These are phyloP conservation scores for Reticulitermes lucifugus DNA, from an alignment of 2,888 invertebrate genomes.

Conservation along the genomic window DNA sequence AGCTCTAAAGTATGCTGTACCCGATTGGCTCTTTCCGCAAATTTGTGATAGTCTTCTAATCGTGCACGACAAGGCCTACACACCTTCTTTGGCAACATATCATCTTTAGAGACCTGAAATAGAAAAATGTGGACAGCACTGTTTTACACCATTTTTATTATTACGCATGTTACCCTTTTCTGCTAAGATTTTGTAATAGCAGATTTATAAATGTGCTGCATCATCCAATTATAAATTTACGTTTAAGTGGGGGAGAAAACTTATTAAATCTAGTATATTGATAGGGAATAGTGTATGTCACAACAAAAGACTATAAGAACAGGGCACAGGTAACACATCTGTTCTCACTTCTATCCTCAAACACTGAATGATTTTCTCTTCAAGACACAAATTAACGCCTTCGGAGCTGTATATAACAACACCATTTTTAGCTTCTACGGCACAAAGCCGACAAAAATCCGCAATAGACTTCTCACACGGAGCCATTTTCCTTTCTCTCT, in stretches of 20 bases:
- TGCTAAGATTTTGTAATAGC: not conserved
- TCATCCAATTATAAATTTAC: not conserved
- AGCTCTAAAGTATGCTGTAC: slow-evolving; percentile 50
- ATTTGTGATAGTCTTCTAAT: slow-evolving; percentile 49
- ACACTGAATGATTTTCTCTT: slow-evolving; percentile 51
- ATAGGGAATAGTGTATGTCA: not conserved
- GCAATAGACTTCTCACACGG: slow-evolving; percentile 42
- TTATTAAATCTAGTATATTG: not conserved
- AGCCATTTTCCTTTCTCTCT: slow-evolving; percentile 47
- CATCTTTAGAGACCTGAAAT: slow-evolving; percentile 49
- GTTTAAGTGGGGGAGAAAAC: not conserved
- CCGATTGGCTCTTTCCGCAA: slow-evolving; percentile 50
- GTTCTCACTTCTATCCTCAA: slow-evolving; percentile 50
- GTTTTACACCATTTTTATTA: not conserved
- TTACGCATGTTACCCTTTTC: not conserved
- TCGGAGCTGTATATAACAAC: slow-evolving; percentile 50
- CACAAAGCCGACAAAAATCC: slow-evolving; percentile 52
- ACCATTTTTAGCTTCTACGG: slow-evolving; percentile 49
- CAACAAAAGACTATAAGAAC: not conserved
- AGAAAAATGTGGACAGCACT: not conserved
- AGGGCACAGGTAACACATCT: not conserved
- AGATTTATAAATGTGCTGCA: not conserved
- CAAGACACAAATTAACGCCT: slow-evolving; percentile 48
- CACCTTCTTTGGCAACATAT: slow-evolving; percentile 51
- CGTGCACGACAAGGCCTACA: slow-evolving; percentile 48